Evolutionary conservation across 2,888 invertebrate species (phyloP), one percentile per base, ranked within the genome.

Genomic region (Agrotis ipsilon): DNA sequence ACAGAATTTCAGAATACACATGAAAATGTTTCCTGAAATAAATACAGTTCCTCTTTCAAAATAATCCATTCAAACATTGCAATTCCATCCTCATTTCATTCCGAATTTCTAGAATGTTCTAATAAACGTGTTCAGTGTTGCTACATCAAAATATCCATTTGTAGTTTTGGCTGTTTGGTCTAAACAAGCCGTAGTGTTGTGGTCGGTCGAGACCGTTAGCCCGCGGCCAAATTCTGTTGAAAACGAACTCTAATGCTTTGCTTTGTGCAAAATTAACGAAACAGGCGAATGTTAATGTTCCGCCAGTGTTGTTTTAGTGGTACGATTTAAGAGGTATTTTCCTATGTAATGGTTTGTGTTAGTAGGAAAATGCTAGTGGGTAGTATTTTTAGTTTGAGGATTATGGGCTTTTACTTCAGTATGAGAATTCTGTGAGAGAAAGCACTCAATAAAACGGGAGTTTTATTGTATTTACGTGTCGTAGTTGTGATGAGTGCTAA

Each of bases 191-290:
- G 81, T 75, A 80, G 84, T 85, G 84, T 89, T 91, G 93, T 88
- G 94, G 92, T 91, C 91, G 90, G 80, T 82, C 71, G 78, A 90
- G 89, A 92, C 89, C 90, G 92, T 92, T 93, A 90, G 91, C 93
- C 90, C 83, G 88, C 84, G 91, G 94, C 89, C 80, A 87, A 91
- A 92, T 92, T 87, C 87, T 81, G 80, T 81, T 87, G 83, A 79
- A 84, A 86, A 88, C 87, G 87, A 86, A 86, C 87, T 89, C 86
- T 91, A 91, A 92, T 92, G 90, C 89, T 89, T 83, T 84, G 86
- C 87, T 92, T 90, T 90, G 90, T 88, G 77, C 80, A 86, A 88
- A 91, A 91, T 91, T 90, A 92, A 89, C 89, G 84, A 88, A 92
- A 92, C 88, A 86, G 84, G 82, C 86, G 86, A 86, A 89, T 87